Evolutionary conservation across 2,888 invertebrate species (phyloP).

Genomic region (Eumacrocentrus americanus): DNA sequence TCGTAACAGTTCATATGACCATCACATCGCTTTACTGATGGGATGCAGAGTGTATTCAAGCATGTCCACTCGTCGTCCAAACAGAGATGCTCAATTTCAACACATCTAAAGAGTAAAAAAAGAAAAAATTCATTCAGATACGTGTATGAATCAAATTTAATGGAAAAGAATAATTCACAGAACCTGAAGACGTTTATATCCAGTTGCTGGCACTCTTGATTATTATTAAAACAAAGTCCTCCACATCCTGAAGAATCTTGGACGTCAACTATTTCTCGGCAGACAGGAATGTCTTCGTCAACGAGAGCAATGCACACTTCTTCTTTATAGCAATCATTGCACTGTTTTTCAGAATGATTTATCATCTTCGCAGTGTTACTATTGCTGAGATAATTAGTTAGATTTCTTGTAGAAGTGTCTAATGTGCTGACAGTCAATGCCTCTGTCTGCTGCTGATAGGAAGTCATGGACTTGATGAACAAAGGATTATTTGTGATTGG

Average conservation of each 20-base stretch:
- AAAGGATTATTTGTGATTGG: background rate
- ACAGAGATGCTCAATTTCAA: constrained; percentile 68
- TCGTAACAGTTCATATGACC: constrained; percentile 78
- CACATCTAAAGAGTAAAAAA: constrained; percentile 59
- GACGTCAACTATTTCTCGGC: constrained; percentile 64
- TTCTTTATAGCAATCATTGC: constrained; percentile 51
- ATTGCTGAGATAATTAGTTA: background rate
- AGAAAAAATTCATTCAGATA: constrained; percentile 10
- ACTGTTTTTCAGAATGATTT: constrained; percentile 43
- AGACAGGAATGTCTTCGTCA: constrained; percentile 67
- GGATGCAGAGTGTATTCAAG: constrained; percentile 74
- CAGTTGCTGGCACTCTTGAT: constrained; percentile 60
- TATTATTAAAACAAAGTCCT: constrained; percentile 59
- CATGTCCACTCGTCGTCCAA: constrained; percentile 73
- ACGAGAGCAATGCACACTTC: constrained; percentile 72
- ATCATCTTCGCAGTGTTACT: background rate
- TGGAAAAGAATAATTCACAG: background rate
- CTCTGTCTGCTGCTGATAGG: background rate
- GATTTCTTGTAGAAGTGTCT: too few species aligned
- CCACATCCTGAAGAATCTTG: constrained; percentile 68
- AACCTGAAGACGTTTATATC: constrained; percentile 60
- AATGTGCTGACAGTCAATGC: too few species aligned
- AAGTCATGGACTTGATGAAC: background rate
- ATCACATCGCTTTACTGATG: constrained; percentile 71
- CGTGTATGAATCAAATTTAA: background rate